Base-by-base conservation (phyloP, 2,113 vertebrate genomes). In the Lathamus discolor region DNA sequence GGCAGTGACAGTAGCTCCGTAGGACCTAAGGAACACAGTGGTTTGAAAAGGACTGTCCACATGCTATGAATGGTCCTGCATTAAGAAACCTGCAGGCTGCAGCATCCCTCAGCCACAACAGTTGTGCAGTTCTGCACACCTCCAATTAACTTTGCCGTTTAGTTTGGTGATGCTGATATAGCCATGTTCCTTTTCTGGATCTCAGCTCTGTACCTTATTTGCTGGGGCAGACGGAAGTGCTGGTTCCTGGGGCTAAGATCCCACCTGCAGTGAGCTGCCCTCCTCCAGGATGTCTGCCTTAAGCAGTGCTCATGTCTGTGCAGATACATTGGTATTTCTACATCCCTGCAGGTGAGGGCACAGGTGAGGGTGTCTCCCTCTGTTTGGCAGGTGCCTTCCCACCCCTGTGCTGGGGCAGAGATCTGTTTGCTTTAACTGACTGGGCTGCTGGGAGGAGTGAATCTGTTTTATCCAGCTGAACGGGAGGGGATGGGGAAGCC, bases 31-130 rank as follows among this genome's bases (percentile, higher is more conserved):
- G 64, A 59, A 18, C 33, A 16, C 29, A 1, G 14, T 17, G n/a
- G 17, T 70, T 59, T 86, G 44, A 52, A 46, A 55, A 41, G 13
- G 13, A 28, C 57, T 25, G 57, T 22, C 39, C 49, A 35, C 54
- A 31, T 1, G 1, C 43, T 81, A 0, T 35, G 16, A 59, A 52
- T 37, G 33, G 22, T 31, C 39, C 20, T 1, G 1, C 3, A 3
- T 70, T 59, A 64, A 64, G 23, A 66, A 75, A 37, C 17, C 43
- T 3, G 3, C 19, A 39, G 43, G 52, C 33, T 51, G 37, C 63
- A 63, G 10, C 37, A 81, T 35, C 43, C 41, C 29, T 76, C 28
- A 70, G 57, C 51, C 63, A 28, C 29, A 22, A 1, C 4, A 64
- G 70, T 25, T 49, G 11, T 43, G 35, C 41, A 51, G 44, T 54